Conservation (phyloP, 2,888 invertebrate genomes). For the Biston betularia region DNA sequence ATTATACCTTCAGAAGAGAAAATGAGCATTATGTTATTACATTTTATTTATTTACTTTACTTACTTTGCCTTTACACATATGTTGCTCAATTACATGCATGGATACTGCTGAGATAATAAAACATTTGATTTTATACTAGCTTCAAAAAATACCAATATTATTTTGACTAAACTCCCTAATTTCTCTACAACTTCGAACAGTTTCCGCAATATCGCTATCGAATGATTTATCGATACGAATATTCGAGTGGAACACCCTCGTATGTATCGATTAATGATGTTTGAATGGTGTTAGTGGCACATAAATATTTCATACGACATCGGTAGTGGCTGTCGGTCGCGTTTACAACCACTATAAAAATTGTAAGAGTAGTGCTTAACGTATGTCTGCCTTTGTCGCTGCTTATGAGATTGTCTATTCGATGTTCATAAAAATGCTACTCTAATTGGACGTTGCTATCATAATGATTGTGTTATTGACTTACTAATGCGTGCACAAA, state of each 20-base stretch:
- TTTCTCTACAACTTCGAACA: constrained; percentile 19
- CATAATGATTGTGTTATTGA: background rate
- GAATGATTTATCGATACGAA: constrained; percentile 41
- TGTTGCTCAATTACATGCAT: too few relatives aligned
- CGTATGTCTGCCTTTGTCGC: constrained; percentile 59
- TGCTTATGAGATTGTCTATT: constrained; percentile 38
- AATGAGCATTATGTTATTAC: too few relatives aligned
- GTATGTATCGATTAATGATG: constrained; percentile 62
- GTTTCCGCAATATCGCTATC: constrained; percentile 28
- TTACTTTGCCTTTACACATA: too few relatives aligned
- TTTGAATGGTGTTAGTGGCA: constrained; percentile 64
- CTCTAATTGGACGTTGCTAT: constrained; percentile 8
- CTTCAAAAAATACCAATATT: constrained; percentile 44
- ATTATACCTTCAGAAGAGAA: too few relatives aligned
- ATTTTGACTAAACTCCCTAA: background rate
- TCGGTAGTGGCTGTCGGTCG: constrained; percentile 70
- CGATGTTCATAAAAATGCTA: constrained; percentile 8
- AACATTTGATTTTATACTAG: background rate
- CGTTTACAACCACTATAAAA: constrained; percentile 74
- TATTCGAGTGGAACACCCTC: constrained; percentile 36
- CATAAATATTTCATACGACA: constrained; percentile 74
- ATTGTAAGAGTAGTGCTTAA: constrained; percentile 54
- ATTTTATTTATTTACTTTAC: too few relatives aligned
- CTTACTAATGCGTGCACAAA: background rate
- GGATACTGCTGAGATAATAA: too few relatives aligned